phyloP scores from a whole-genome alignment of 92 coral and sea anemone species.

The Porites divaricata region DNA sequence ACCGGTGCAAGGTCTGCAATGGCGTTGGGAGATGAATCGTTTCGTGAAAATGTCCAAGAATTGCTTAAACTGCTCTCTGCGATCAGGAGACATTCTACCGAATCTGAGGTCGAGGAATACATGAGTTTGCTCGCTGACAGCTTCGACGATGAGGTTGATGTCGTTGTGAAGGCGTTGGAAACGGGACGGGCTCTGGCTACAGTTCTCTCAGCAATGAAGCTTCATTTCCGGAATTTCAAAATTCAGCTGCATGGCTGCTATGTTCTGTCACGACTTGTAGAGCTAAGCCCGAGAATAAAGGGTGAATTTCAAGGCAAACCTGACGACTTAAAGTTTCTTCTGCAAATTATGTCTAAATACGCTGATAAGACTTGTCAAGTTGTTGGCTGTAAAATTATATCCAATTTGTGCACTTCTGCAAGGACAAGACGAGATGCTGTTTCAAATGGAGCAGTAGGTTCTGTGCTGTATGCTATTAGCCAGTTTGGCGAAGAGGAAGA shows the following conservation, averaged over 20 bases:
- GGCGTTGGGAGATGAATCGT: conserved; percentile 28
- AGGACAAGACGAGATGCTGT: conserved; percentile 42
- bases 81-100: conserved; percentile 56
- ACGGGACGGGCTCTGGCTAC: conserved; percentile 49
- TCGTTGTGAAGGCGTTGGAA: conserved; percentile 34
- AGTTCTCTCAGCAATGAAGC: conserved; percentile 61
- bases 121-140: conserved; percentile 69
- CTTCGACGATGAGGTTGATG: conserved; percentile 46
- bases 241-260: conserved; percentile 72
- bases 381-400: conserved; percentile 65
- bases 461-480: conserved; percentile 64
- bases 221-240: conserved; percentile 35
- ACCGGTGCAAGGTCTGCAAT: conserved; percentile 2
- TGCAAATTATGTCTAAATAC: conserved; percentile 59
- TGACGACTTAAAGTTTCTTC: conserved; percentile 38
- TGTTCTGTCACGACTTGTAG: conserved; percentile 60
- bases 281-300: conserved; percentile 53
- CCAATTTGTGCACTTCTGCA: conserved; percentile 41
- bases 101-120: conserved; percentile 59
- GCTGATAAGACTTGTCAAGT: conserved; percentile 66
- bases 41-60: conserved; percentile 29
- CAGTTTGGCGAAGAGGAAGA: conserved; percentile 77
- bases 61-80: conserved; percentile 46
- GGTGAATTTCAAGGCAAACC: conserved; percentile 35
- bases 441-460: conserved; percentile 49